phyloP scores from a whole-genome alignment of 2,113 vertebrate genomes.

The Platycercus adscitus region DNA sequence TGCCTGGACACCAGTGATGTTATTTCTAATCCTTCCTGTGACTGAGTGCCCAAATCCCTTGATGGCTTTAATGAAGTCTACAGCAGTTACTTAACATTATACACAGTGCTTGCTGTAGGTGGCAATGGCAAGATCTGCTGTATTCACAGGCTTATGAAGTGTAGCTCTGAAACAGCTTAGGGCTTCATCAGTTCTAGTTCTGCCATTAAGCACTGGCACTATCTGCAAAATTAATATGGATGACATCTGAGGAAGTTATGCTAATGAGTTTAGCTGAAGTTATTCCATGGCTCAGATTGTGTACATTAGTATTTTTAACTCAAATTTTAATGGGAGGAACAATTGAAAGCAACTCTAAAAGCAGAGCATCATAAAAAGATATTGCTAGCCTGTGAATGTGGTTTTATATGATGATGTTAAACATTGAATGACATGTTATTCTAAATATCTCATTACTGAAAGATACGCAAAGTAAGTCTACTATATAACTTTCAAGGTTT shows the following conservation, averaged over 20 bases:
- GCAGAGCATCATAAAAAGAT: not conserved
- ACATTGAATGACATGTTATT: not conserved
- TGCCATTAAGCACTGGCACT: slow-evolving; percentile 35
- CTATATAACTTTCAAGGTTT: not conserved
- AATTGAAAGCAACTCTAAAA: not conserved
- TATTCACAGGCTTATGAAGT: slow-evolving; percentile 16
- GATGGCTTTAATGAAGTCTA: not conserved
- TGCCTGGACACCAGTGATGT: fast-evolving
- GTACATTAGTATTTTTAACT: slow-evolving; percentile 59
- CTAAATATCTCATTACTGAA: not conserved
- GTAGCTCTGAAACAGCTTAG: not conserved
- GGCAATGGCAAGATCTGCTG: not conserved
- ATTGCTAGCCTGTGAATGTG: not conserved
- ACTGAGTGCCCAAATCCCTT: not conserved
- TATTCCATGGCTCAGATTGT: not conserved
- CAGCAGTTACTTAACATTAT: not conserved
- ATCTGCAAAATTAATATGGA: slow-evolving; percentile 51
- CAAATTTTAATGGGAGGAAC: slow-evolving; percentile 3
- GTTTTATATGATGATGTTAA: not conserved
- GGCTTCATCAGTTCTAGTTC: slow-evolving; percentile 45
- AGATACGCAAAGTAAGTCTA: not conserved
- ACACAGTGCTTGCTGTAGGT: not conserved
- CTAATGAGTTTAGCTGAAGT: slow-evolving; percentile 36
- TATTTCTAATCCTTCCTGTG: not conserved
- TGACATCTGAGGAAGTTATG: slow-evolving; percentile 43